phyloP scores from a whole-genome alignment of 2,113 vertebrate genomes.

The Phodopus roborovskii region DNA sequence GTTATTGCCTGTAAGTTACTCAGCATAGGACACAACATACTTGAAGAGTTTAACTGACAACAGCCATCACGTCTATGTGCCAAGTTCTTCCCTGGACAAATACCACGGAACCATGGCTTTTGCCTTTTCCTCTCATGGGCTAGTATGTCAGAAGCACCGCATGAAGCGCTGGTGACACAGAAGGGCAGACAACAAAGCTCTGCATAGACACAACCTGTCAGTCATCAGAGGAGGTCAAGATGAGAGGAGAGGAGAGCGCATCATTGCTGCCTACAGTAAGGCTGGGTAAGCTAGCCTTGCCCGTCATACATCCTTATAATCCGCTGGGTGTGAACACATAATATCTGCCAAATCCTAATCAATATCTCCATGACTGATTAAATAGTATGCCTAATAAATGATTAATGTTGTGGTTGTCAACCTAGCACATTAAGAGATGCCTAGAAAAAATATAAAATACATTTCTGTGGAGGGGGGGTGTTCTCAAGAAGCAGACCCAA shows the following conservation, averaged over 20 bases:
- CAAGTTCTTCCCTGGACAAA: slow-evolving; percentile 9
- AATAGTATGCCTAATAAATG: background rate
- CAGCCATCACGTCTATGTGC: background rate
- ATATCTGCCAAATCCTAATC: background rate
- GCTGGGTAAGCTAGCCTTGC: background rate
- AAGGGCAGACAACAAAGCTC: background rate
- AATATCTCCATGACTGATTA: background rate
- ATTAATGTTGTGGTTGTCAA: background rate
- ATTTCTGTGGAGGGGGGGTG: background rate
- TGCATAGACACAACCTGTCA: background rate
- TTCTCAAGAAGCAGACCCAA: background rate
- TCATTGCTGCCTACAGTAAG: background rate
- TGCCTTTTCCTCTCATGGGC: background rate
- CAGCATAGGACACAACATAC: background rate
- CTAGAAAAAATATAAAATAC: background rate
- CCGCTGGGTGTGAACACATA: background rate
- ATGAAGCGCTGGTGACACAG: background rate
- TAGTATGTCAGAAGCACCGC: background rate
- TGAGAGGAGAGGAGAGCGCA: background rate
- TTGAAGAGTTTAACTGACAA: background rate
- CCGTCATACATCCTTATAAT: background rate
- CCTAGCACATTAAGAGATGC: background rate
- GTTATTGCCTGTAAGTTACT: background rate
- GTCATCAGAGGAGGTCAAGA: background rate
- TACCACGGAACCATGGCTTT: background rate